These are phyloP conservation scores for Napeogenes inachia DNA, from an alignment of 2,888 invertebrate species.

Conservation along the genomic window DNA sequence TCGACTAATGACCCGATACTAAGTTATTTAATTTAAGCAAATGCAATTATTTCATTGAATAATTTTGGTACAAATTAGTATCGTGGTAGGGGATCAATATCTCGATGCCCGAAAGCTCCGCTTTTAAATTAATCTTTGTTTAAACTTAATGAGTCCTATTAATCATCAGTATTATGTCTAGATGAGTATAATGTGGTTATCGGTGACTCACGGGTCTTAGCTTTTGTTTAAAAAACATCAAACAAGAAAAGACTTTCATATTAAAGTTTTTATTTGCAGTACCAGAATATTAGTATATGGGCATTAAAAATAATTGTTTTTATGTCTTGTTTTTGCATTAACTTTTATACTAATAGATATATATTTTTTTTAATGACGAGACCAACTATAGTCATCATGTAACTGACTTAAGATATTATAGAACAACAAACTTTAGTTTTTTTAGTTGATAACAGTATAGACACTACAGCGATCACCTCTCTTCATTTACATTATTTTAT, in stretches of 20 bases:
- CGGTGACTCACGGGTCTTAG: slow-evolving; percentile 48
- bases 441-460: background rate
- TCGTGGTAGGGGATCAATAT: slow-evolving; percentile 42
- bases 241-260: background rate
- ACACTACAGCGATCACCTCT: slow-evolving; percentile 22
- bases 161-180: slow-evolving; percentile 68
- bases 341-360: no score
- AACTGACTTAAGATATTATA: background rate
- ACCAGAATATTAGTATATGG: no score
- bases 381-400: background rate
- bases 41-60: background rate
- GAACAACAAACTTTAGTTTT: background rate
- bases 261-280: no score
- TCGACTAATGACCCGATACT: no score
- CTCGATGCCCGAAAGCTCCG: slow-evolving; percentile 34
- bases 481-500: slow-evolving; percentile 35
- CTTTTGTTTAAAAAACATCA: background rate
- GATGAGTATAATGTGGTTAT: slow-evolving; percentile 63
- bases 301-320: no score
- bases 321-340: no score
- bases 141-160: slow-evolving; percentile 70
- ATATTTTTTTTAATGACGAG: no score
- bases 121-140: slow-evolving; percentile 69
- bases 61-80: background rate
- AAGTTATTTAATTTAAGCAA: background rate